Conservation (phyloP, 1,140 invertebrate species). For the Nilaparvata lugens region DNA sequence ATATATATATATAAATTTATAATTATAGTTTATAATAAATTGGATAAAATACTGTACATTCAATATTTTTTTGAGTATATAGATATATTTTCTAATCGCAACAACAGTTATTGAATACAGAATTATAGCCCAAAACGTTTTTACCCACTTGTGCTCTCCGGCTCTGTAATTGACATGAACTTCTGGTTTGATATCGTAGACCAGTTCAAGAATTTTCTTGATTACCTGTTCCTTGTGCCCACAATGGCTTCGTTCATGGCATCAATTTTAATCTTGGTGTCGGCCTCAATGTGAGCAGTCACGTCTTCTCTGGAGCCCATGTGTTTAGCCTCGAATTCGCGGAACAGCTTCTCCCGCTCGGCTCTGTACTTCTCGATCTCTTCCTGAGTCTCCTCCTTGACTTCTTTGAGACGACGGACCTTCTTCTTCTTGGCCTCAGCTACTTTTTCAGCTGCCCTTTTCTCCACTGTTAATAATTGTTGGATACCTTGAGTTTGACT, state of each 20-base stretch:
- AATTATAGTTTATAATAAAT: no score
- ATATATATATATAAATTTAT: no score
- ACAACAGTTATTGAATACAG: no score
- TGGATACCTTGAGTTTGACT: slow-evolving; percentile 99
- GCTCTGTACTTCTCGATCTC: slow-evolving; percentile 97
- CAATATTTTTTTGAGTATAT: no score
- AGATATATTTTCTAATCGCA: no score
- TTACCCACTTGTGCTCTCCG: no score
- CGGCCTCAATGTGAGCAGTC: slow-evolving; percentile 76
- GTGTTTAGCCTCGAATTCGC: slow-evolving; percentile 88
- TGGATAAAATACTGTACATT: no score
- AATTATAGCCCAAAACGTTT: no score
- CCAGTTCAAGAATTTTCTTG: no score
- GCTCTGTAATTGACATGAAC: no score
- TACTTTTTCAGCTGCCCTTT: slow-evolving; percentile 97
- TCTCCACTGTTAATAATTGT: slow-evolving; percentile 94
- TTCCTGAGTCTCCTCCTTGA: slow-evolving; percentile 97
- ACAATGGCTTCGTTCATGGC: slow-evolving; percentile 75
- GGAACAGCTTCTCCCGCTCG: slow-evolving; percentile 85
- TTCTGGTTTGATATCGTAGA: no score
- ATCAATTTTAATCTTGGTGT: slow-evolving; percentile 73
- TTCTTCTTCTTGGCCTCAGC: slow-evolving; percentile 96
- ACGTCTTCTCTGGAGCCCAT: slow-evolving; percentile 88
- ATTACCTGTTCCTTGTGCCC: slow-evolving; percentile 66
- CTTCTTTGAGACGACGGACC: slow-evolving; percentile 94